Evolutionary conservation across 2,888 invertebrate species (phyloP).

Genomic region (Pheosia tremula): DNA sequence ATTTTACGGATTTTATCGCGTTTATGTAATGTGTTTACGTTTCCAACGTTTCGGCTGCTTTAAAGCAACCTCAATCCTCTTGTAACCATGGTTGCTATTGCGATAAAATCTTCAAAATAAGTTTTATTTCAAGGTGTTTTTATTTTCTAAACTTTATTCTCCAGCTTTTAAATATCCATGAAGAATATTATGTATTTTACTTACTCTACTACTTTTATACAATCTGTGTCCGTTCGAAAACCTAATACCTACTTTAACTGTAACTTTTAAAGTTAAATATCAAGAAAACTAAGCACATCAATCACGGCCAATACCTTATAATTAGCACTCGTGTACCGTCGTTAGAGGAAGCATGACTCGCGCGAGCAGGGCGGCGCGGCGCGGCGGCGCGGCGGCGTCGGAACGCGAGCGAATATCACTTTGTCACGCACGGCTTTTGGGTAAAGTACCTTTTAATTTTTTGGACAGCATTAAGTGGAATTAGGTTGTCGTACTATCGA

Average conservation of each 20-base stretch:
- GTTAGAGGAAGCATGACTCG: conserved; percentile 27
- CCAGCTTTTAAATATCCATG: no score
- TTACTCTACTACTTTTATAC: no score
- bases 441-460: background rate
- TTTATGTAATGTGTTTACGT: no score
- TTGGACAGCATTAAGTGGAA: background rate
- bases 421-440: conserved; percentile 27
- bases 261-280: background rate
- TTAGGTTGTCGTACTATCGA: background rate
- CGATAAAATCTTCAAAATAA: no score
- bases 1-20: no score
- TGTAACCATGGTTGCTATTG: no score
- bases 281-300: conserved; percentile 21
- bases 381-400: background rate
- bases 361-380: conserved; percentile 27
- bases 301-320: conserved; percentile 32
- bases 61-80: no score
- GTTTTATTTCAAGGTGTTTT: no score
- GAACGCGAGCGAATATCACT: conserved; percentile 14
- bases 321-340: conserved; percentile 26
- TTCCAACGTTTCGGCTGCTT: no score
- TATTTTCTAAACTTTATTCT: no score
- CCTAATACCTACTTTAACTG: background rate
- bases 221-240: background rate
- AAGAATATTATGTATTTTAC: no score